Conservation (phyloP, 2,113 vertebrate genomes). For the Rhynchopsitta pachyrhyncha region DNA sequence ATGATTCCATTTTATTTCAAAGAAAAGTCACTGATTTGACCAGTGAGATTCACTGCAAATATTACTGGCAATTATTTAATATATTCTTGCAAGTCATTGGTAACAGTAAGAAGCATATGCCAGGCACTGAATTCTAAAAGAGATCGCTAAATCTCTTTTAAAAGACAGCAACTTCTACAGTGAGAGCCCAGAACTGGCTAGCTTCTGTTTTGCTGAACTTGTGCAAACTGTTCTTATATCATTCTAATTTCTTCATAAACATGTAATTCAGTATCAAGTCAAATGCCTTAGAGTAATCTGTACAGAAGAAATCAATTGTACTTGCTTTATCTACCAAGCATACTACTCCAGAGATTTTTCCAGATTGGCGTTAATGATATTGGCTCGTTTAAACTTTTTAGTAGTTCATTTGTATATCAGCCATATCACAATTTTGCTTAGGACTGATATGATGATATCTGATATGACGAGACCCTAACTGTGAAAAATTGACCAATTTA, state of each 20-base stretch:
- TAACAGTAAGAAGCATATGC: not conserved
- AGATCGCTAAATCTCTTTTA: not conserved
- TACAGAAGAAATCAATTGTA: not conserved
- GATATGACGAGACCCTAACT: rapidly evolving
- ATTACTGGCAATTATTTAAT: not conserved
- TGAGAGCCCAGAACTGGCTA: not conserved
- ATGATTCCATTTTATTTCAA: not conserved
- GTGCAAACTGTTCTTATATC: not conserved
- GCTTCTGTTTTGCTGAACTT: not conserved
- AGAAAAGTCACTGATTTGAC: not conserved
- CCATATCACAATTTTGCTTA: not conserved
- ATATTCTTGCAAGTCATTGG: not conserved
- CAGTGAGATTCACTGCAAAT: not conserved
- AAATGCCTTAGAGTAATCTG: not conserved
- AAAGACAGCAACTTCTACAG: not conserved
- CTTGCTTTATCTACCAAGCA: not conserved
- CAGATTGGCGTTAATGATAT: not conserved
- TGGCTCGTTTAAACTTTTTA: not conserved
- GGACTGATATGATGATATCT: not conserved
- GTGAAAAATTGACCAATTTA: not conserved
- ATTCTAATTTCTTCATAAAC: not conserved
- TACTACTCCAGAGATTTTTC: not conserved
- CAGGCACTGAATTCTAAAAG: not conserved
- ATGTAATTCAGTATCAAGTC: not conserved
- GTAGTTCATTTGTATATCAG: not conserved